phyloP scores from a whole-genome alignment of 2,113 vertebrate genomes.

The Ageneiosus marmoratus region DNA sequence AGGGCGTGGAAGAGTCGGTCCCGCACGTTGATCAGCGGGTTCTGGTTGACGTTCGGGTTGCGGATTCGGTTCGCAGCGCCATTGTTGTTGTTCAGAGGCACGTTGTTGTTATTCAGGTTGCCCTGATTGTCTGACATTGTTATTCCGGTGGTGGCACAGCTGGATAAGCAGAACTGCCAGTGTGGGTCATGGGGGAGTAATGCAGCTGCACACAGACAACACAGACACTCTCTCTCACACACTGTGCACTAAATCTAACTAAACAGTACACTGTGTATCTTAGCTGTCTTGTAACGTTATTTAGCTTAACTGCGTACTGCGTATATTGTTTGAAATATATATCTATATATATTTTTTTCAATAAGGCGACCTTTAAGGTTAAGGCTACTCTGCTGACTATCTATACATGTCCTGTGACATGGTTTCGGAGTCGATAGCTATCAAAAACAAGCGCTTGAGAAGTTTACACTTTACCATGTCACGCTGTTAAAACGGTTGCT shows the following conservation, averaged over 20 bases:
- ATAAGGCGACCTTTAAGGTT: background rate
- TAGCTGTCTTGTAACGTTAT: background rate
- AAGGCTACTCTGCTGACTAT: background rate
- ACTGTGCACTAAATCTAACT: background rate
- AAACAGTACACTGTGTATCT: background rate
- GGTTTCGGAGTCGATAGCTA: background rate
- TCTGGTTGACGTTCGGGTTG: slow-evolving; percentile 92
- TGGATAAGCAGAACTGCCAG: slow-evolving; percentile 1
- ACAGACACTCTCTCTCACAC: background rate
- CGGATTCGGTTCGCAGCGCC: slow-evolving; percentile 78
- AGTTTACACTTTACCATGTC: background rate
- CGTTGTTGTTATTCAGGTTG: slow-evolving; percentile 75
- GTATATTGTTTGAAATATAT: too few species aligned
- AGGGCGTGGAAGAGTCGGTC: slow-evolving; percentile 96
- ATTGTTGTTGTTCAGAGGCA: slow-evolving; percentile 78
- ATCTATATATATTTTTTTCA: background rate
- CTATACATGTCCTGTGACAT: background rate
- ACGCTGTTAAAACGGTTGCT: background rate
- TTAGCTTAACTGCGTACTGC: background rate
- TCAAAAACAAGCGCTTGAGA: background rate
- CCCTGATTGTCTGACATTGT: slow-evolving; percentile 87
- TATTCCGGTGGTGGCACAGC: slow-evolving; percentile 24
- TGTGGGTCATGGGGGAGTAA: slow-evolving; percentile 33
- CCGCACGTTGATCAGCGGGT: slow-evolving; percentile 94
- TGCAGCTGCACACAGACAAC: background rate